Evolutionary conservation across 2,797 vertebrate species (phyloP).

Genomic region (Natrix natrix): DNA sequence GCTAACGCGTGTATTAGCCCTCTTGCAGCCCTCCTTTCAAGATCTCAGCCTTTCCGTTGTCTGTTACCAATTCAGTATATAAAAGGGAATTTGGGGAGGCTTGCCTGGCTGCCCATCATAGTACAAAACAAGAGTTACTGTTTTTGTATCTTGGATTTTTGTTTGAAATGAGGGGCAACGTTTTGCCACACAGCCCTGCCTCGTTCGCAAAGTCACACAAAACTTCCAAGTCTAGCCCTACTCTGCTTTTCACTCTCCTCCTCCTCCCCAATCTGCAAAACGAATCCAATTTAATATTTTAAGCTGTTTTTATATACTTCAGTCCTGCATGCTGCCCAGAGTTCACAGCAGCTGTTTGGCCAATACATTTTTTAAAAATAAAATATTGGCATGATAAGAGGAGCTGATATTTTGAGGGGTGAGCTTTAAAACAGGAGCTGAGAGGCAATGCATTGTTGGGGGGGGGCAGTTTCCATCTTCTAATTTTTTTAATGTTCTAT

Average conservation of each 20-base stretch:
- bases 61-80: not conserved
- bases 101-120: not conserved
- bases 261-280: not conserved
- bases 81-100: not conserved
- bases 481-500: not conserved
- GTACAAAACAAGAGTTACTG: not conserved
- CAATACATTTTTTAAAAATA: not conserved
- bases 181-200: not conserved
- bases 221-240: not conserved
- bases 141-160: not conserved
- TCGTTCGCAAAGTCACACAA: not conserved
- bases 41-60: not conserved
- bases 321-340: not conserved
- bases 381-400: not conserved
- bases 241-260: not conserved
- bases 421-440: not conserved
- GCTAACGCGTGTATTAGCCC: not conserved
- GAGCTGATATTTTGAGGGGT: not conserved
- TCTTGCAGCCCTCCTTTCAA: not conserved
- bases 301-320: not conserved
- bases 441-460: not conserved
- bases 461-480: not conserved
- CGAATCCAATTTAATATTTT: not conserved
- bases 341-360: not conserved
- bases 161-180: not conserved